Evolutionary conservation across 2,888 invertebrate genomes (phyloP).

Genomic region (Imbricaverruca yamaguchii): DNA sequence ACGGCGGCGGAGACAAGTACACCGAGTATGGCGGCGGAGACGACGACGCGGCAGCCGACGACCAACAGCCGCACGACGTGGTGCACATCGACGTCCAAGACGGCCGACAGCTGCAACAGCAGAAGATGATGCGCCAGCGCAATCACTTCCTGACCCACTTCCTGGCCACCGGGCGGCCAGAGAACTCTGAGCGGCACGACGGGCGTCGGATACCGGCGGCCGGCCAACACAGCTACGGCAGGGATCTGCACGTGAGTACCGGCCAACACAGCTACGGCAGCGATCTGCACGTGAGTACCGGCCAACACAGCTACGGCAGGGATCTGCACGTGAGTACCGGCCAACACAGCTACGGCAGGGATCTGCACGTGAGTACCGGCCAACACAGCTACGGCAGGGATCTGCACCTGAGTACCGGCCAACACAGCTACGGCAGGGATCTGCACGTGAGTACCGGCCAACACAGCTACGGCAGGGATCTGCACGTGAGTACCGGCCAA

Average conservation of each 20-base stretch:
- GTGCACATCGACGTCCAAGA: slow-evolving; percentile 19
- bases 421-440: too few relatives aligned
- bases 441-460: slow-evolving; percentile 20
- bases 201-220: neutral
- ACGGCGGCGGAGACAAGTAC: slow-evolving; percentile 28
- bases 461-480: too few relatives aligned
- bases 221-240: slow-evolving; percentile 1
- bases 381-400: too few relatives aligned
- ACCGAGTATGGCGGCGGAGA: slow-evolving; percentile 25
- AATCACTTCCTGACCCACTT: slow-evolving; percentile 30
- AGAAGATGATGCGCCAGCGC: slow-evolving; percentile 29
- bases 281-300: too few relatives aligned
- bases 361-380: too few relatives aligned
- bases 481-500: too few relatives aligned
- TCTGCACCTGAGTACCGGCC: too few relatives aligned
- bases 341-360: too few relatives aligned
- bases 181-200: neutral
- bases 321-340: too few relatives aligned
- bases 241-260: neutral
- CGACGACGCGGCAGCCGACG: slow-evolving; percentile 14
- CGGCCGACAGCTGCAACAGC: slow-evolving; percentile 25
- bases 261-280: too few relatives aligned
- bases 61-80: neutral
- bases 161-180: slow-evolving; percentile 27
- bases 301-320: too few relatives aligned